Evolutionary conservation across 2,888 invertebrate species (phyloP).

Genomic region (Diarsia rubi): DNA sequence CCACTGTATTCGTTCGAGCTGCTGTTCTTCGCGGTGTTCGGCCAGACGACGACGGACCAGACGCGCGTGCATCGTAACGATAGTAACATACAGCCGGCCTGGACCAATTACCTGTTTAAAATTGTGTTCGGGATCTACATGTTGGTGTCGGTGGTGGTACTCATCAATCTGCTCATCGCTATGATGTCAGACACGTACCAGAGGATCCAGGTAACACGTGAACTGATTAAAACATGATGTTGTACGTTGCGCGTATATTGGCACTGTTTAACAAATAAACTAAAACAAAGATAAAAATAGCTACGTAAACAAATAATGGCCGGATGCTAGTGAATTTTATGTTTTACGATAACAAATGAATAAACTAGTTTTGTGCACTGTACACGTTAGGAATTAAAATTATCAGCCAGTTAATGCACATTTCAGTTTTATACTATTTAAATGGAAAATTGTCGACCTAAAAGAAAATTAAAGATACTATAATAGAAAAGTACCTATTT

Average conservation of each 20-base stretch:
- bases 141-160: slow-evolving; percentile 99
- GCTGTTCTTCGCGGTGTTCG: slow-evolving; percentile 99
- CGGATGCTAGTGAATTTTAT: background rate
- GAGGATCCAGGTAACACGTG: slow-evolving; percentile 96
- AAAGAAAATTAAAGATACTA: background rate
- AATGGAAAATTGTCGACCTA: background rate
- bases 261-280: slow-evolving; percentile 47
- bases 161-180: slow-evolving; percentile 99
- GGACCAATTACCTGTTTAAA: slow-evolving; percentile 97
- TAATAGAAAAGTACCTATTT: background rate
- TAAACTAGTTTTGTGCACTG: background rate
- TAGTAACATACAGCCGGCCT: slow-evolving; percentile 93
- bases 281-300: slow-evolving; percentile 34
- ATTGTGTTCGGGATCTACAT: slow-evolving; percentile 98
- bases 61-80: slow-evolving; percentile 92
- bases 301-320: slow-evolving; percentile 29
- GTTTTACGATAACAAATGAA: background rate
- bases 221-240: slow-evolving; percentile 50
- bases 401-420: slow-evolving; percentile 9
- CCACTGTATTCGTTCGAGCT: slow-evolving; percentile 98
- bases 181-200: slow-evolving; percentile 99
- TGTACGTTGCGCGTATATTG: slow-evolving; percentile 54
- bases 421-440: background rate
- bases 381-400: slow-evolving; percentile 17
- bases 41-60: slow-evolving; percentile 96